Evolutionary conservation across 2,113 vertebrate species (phyloP), one percentile per base, ranked within the genome.

Genomic region (Calypte anna): DNA sequence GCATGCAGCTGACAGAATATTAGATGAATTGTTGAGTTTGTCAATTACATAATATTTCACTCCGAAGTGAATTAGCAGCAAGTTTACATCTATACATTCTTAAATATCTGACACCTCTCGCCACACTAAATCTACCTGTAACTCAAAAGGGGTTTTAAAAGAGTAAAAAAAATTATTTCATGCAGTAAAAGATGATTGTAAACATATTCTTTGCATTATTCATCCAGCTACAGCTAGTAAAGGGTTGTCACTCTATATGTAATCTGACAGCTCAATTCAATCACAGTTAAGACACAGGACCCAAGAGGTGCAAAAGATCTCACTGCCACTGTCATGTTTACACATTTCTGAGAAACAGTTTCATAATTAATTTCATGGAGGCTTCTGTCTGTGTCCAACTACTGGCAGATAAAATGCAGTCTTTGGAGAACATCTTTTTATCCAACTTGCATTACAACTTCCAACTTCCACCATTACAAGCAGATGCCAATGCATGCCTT

Each of bases 191-290:
- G 59, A 77, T 80, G 27, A 85, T 86, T 83, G 82, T 61, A 93
- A 90, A 77, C 17, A 83, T 82, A 83, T 80, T 74, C 57, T 88
- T 86, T 95, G 68, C 88, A 96, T 94, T 95, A 95, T 95, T 95
- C 88, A 95, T 91, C 61, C 58, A 80, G 72, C 27, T 58, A 27
- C 48, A 86, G 70, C 51, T 80, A 59, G 72, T 55, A 61, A 87
- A 66, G 79, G 43, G 68, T 90, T 95, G 96, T 90, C 88, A 95
- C 80, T 77, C 85, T 86, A 18, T 46, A 88, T 83, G 33, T 73
- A 93, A 91, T 70, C 44, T 94, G 94, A 96, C 96, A 96, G 86
- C 82, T 96, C 57, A 83, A 77, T 94, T 96, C 86, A 91, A 86
- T 90, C 96, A 90, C 63, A 96, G 82, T 80, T 90, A 93, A 94